phyloP scores from a whole-genome alignment of 1,140 invertebrate genomes.

The silkworm (Bombyx mori) region ASM3026992v2 NC_085117.1:12713001-12713500 shows the following conservation, averaged over 20 bases:
- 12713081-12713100: slow-evolving; percentile 33
- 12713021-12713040: slow-evolving; percentile 22
- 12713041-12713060: slow-evolving; percentile 26
- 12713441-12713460: slow-evolving; percentile 47
- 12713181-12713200: slow-evolving; percentile 21
- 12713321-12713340: slow-evolving; percentile 48
- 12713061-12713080: slow-evolving; percentile 30
- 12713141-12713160: slow-evolving; percentile 35
- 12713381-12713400: slow-evolving; percentile 12
- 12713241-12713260: slow-evolving; percentile 16
- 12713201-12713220: slow-evolving; percentile 49
- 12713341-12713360: slow-evolving; percentile 10
- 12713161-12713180: slow-evolving; percentile 19
- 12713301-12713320: slow-evolving; percentile 27
- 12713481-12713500: slow-evolving; percentile 21
- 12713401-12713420: slow-evolving; percentile 3
- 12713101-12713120: slow-evolving; percentile 38
- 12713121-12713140: slow-evolving; percentile 48
- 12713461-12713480: slow-evolving; percentile 56
- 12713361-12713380: slow-evolving; percentile 20
- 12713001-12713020: slow-evolving; percentile 16
- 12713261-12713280: slow-evolving; percentile 9
- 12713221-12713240: slow-evolving; percentile 30
- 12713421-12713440: slow-evolving; percentile 21
- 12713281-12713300: slow-evolving; percentile 11